Evolutionary conservation across 2,888 invertebrate species (phyloP).

Genomic region (Eupeodes latifasciatus): DNA sequence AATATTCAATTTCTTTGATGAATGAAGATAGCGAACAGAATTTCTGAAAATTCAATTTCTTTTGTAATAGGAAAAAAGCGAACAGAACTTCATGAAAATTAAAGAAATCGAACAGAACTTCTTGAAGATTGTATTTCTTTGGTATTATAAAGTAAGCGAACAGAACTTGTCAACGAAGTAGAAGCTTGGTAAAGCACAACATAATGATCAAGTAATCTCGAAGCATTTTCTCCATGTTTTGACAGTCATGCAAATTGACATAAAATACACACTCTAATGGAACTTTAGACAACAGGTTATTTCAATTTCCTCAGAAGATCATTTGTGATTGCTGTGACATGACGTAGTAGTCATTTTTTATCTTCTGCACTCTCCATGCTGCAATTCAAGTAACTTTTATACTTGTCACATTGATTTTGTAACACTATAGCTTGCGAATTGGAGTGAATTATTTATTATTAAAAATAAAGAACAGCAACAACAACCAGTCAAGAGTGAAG

Average conservation of each 20-base stretch:
- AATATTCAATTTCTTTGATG: too few relatives aligned
- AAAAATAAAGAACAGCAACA: conserved; percentile 29
- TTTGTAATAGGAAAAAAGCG: too few relatives aligned
- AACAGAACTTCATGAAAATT: too few relatives aligned
- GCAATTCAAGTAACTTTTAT: conserved; percentile 64
- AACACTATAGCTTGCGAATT: conserved; percentile 60
- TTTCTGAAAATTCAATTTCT: too few relatives aligned
- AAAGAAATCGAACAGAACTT: too few relatives aligned
- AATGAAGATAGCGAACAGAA: too few relatives aligned
- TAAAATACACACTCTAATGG: conserved; percentile 52
- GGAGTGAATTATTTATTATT: conserved; percentile 54
- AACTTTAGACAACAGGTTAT: conserved; percentile 46
- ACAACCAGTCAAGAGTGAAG: not conserved
- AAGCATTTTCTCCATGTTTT: not conserved
- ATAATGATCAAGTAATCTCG: too few relatives aligned
- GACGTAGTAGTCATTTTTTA: conserved; percentile 1
- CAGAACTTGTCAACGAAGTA: too few relatives aligned
- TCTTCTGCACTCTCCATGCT: conserved; percentile 50
- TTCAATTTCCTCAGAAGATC: conserved; percentile 3
- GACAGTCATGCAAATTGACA: conserved; percentile 44
- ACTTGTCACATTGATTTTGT: conserved; percentile 74
- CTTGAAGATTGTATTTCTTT: too few relatives aligned
- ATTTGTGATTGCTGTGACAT: conserved; percentile 7
- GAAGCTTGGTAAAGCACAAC: too few relatives aligned
- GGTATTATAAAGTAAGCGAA: too few relatives aligned